phyloP scores from a whole-genome alignment of 2,113 vertebrate species.

The Amia ocellicauda region DNA sequence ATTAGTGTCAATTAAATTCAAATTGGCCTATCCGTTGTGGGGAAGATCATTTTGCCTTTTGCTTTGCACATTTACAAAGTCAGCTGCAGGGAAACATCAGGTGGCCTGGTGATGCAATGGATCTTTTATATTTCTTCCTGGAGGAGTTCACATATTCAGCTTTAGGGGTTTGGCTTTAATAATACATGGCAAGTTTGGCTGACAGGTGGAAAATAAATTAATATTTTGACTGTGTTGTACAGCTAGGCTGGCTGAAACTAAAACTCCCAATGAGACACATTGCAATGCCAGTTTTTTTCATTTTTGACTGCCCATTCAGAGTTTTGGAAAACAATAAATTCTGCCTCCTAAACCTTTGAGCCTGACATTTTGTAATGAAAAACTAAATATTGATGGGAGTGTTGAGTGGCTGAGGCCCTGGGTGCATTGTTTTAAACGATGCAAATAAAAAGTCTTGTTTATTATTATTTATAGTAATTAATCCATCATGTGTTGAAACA shows the following conservation, averaged over 20 bases:
- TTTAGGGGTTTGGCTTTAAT: neutral
- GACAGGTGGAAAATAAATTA: neutral
- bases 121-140: neutral
- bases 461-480: too few species aligned
- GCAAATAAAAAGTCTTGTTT: too few species aligned
- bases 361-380: too few species aligned
- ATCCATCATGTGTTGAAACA: too few species aligned
- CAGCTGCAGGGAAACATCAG: constrained; percentile 20
- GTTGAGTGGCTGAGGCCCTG: too few species aligned
- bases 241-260: neutral
- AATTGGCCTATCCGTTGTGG: constrained; percentile 20
- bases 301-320: too few species aligned
- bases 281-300: too few species aligned
- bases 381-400: too few species aligned
- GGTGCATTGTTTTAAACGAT: too few species aligned
- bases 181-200: neutral
- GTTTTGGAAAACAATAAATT: too few species aligned
- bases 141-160: neutral
- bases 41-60: constrained; percentile 25
- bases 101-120: neutral
- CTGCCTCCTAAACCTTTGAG: too few species aligned
- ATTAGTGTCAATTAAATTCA: constrained; percentile 36
- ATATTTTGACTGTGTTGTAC: neutral
- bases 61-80: constrained; percentile 1
- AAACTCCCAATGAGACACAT: neutral